These are phyloP conservation scores for Artibeus jamaicensis DNA, from an alignment of 2,797 vertebrate genomes.

Conservation along the genomic window DNA sequence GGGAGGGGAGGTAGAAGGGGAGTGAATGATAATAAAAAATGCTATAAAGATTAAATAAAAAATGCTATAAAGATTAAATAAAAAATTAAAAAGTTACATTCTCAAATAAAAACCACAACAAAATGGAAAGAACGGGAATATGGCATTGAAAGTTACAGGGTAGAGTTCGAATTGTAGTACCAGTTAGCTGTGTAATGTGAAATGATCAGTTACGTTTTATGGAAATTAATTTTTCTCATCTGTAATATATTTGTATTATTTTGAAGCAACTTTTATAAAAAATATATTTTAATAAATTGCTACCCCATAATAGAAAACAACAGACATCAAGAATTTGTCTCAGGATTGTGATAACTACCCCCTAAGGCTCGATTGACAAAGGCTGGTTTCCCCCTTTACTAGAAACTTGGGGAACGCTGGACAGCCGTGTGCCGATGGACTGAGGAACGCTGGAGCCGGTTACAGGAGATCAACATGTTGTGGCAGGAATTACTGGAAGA, in stretches of 20 bases:
- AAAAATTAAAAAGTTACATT: not conserved
- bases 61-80: no score
- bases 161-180: not conserved
- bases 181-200: not conserved
- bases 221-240: not conserved
- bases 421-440: conserved; percentile 98
- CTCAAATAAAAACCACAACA: not conserved
- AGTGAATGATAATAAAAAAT: no score
- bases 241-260: not conserved
- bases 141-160: not conserved
- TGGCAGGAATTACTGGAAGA: conserved; percentile 96
- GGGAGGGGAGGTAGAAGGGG: no score
- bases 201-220: not conserved
- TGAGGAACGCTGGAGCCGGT: conserved; percentile 91
- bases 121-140: not conserved
- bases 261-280: conserved; percentile 10
- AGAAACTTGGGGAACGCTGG: conserved; percentile 97
- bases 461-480: conserved; percentile 91
- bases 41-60: no score
- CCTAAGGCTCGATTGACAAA: not conserved
- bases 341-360: not conserved
- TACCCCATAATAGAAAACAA: not conserved
- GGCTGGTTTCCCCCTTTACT: not conserved
- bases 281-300: not conserved
- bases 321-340: not conserved